Evolutionary conservation across 2,113 vertebrate genomes (phyloP).

Genomic region (Felis catus): DNA sequence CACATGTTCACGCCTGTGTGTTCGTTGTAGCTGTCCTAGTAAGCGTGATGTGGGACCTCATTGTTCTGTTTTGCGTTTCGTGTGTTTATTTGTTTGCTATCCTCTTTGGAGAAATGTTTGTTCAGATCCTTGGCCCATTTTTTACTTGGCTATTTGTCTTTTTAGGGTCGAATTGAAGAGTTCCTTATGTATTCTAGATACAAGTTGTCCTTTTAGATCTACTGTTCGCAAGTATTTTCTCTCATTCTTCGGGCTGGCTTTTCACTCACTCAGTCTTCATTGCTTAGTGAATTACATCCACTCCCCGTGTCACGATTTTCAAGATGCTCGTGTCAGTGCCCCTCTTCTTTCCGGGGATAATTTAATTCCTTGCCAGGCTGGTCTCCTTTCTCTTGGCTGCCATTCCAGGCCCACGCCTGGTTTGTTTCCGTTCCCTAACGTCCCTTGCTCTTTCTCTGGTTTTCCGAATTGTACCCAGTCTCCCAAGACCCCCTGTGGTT

Average conservation of each 20-base stretch:
- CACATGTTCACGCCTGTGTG: background rate
- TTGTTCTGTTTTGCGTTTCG: background rate
- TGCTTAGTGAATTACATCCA: background rate
- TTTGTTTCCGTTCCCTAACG: rapidly evolving
- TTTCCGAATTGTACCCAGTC: background rate
- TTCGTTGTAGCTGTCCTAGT: background rate
- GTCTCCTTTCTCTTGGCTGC: background rate
- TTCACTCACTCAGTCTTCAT: background rate
- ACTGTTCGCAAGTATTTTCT: background rate
- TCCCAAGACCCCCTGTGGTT: background rate
- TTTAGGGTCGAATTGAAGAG: background rate
- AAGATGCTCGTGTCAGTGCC: background rate
- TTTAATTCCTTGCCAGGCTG: background rate
- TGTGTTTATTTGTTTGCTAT: background rate
- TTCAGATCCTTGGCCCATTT: background rate
- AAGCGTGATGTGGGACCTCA: background rate
- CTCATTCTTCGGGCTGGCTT: background rate
- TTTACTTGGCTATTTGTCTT: background rate
- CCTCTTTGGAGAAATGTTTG: background rate
- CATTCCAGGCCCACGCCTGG: background rate
- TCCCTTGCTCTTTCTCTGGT: background rate
- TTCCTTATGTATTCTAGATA: background rate
- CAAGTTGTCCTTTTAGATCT: background rate
- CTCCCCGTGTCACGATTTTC: background rate
- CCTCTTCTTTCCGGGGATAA: background rate